Evolutionary conservation across 1,140 invertebrate genomes (phyloP).

Genomic region (Lepidurus packardi): DNA sequence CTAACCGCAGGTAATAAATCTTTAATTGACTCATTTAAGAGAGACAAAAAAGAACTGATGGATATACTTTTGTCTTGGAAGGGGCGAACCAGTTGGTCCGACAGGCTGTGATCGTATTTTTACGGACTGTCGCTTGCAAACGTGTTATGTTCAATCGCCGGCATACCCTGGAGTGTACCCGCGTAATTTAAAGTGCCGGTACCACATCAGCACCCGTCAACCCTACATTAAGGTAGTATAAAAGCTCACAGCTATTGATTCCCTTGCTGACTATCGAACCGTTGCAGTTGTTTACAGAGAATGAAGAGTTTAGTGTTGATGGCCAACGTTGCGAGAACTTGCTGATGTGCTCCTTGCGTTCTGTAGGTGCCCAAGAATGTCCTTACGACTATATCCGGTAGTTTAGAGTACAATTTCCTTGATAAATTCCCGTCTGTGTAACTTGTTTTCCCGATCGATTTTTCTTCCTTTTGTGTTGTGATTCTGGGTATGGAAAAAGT

Average conservation of each 20-base stretch:
- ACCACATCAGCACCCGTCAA: slow-evolving; percentile 74
- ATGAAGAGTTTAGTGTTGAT: slow-evolving; percentile 88
- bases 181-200: slow-evolving; percentile 78
- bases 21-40: slow-evolving; percentile 45
- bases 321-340: slow-evolving; percentile 88
- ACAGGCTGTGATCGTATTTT: slow-evolving; percentile 63
- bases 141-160: slow-evolving; percentile 86
- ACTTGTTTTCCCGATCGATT: not conserved
- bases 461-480: not conserved
- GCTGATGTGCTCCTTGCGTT: slow-evolving; percentile 87
- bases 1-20: slow-evolving; percentile 73
- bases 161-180: slow-evolving; percentile 88
- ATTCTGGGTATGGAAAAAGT: slow-evolving; percentile 3
- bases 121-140: slow-evolving; percentile 69
- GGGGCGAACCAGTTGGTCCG: not conserved
- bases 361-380: slow-evolving; percentile 79
- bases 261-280: not conserved
- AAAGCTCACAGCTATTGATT: not conserved
- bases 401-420: not conserved
- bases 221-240: slow-evolving; percentile 69
- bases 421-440: not conserved
- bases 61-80: not conserved
- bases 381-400: slow-evolving; percentile 78
- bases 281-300: slow-evolving; percentile 69
- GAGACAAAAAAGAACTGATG: not conserved